Evolutionary conservation across 2,888 invertebrate genomes (phyloP).

Genomic region (Barypeithes pellucidus): DNA sequence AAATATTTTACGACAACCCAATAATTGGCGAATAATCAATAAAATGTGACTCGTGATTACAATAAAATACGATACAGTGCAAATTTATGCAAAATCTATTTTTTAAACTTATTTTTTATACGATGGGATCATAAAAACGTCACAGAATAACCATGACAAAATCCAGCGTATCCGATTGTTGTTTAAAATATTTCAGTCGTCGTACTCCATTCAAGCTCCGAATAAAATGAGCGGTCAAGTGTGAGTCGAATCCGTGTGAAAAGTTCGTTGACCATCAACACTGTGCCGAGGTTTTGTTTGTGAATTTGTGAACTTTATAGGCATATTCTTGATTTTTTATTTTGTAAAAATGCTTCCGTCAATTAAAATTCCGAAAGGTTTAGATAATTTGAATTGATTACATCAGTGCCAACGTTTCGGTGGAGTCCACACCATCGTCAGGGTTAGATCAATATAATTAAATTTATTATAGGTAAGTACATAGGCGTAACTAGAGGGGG

Average conservation of each 20-base stretch:
- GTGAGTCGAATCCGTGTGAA: neutral
- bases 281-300: too few relatives aligned
- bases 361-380: too few relatives aligned
- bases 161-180: constrained; percentile 1
- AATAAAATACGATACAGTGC: neutral
- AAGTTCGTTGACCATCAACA: too few relatives aligned
- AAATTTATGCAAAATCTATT: constrained; percentile 7
- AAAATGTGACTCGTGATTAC: constrained; percentile 42
- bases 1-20: constrained; percentile 12
- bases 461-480: too few relatives aligned
- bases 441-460: too few relatives aligned
- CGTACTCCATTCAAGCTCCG: neutral
- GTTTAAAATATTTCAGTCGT: neutral
- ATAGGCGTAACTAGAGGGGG: too few relatives aligned
- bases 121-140: constrained; percentile 20
- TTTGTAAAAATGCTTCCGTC: too few relatives aligned
- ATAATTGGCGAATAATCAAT: constrained; percentile 38
- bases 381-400: too few relatives aligned
- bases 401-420: too few relatives aligned
- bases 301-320: too few relatives aligned
- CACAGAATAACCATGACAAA: neutral
- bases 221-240: neutral
- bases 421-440: too few relatives aligned
- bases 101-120: constrained; percentile 10
- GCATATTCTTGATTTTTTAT: too few relatives aligned